Base-by-base conservation (phyloP, 2,888 invertebrate genomes). In the Colostygia pectinataria region DNA sequence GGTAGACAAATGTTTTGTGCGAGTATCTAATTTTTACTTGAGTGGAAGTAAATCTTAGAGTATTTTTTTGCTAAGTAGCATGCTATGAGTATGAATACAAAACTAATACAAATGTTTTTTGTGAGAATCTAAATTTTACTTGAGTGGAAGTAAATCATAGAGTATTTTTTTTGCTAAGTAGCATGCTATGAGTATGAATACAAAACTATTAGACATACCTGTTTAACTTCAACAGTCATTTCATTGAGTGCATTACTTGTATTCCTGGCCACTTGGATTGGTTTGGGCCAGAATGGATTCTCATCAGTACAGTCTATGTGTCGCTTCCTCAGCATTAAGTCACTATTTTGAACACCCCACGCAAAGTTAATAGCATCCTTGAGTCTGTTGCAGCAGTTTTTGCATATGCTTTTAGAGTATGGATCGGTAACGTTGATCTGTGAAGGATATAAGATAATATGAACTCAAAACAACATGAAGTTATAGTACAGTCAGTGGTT, bases 391-490 rank as follows among this genome's bases (percentile, higher is more conserved):
- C 69, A 77, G 55, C 89, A 89, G 13, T 56, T 46, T 23, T 57
- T 51, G 53, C 89, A 90, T 51, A 89, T 77, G 0, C 71, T 52
- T 61, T 82, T 83, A n/a, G 88, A 76, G 63, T 77, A 70, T 36
- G 49, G 48, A 42, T 89, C 87, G 6, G 61, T 54, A 47, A 60
- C 53, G 13, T 64, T 58, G 40, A 87, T 61, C 89, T 89, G 53
- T 39, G 41, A 38, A 6, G 14, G 59, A 9, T 73, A 47, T 53
- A 33, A 46, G 10, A 32, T 9, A 15, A 5, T 32, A 1, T 7
- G 4, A 9, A n/a, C n/a, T n/a, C n/a, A n/a, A n/a, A n/a, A n/a
- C n/a, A n/a, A n/a, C n/a, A 4, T 15, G 15, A 15, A 15, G 15
- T 15, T 15, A n/a, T n/a, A n/a, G n/a, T n/a, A n/a, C n/a, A n/a